Evolutionary conservation across 2,888 invertebrate genomes (phyloP).

Genomic region (Thyatira batis): DNA sequence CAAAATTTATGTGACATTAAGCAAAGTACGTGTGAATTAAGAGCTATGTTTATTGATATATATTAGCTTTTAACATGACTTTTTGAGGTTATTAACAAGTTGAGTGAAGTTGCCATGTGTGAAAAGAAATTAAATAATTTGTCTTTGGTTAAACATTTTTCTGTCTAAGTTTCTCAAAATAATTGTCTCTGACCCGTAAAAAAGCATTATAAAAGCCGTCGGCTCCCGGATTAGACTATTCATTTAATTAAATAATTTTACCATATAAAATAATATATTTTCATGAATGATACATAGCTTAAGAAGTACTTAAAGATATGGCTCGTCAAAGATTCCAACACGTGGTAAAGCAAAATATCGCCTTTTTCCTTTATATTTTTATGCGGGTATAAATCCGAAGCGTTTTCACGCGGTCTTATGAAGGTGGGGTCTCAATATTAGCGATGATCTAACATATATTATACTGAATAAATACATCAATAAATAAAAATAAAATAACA

Average conservation of each 20-base stretch:
- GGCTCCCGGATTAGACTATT: no score
- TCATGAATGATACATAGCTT: no score
- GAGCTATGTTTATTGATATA: background rate
- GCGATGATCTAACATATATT: constrained; percentile 20
- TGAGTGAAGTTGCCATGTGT: no score
- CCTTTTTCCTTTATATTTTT: constrained; percentile 55
- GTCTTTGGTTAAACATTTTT: no score
- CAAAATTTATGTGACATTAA: background rate
- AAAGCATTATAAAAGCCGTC: no score
- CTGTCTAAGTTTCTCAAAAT: no score
- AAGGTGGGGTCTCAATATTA: constrained; percentile 26
- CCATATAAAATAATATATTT: no score
- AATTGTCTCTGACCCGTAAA: no score
- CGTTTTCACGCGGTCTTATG: constrained; percentile 42
- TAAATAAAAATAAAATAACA: no score
- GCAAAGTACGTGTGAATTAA: background rate
- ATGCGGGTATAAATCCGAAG: constrained; percentile 53
- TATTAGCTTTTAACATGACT: background rate
- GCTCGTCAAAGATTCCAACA: constrained; percentile 27
- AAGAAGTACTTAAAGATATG: constrained; percentile 9
- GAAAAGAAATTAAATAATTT: no score
- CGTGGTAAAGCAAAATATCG: constrained; percentile 43
- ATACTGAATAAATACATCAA: no score
- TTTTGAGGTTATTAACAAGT: background rate
- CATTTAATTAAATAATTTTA: no score